Evolutionary conservation across 2,797 vertebrate genomes (phyloP).

Genomic region (Gymnocypris eckloni): DNA sequence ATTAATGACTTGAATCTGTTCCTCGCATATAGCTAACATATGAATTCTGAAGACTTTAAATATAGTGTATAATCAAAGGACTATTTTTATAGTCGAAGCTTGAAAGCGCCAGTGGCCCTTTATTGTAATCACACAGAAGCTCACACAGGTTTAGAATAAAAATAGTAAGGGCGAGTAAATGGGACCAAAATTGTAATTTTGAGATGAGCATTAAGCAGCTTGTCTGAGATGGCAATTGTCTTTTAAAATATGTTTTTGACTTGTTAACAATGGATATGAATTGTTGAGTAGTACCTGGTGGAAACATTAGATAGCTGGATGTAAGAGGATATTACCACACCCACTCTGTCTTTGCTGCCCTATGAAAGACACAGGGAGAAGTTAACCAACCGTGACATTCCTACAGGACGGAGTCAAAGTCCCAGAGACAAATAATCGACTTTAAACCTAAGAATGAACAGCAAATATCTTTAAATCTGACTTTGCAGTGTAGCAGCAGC

Average conservation of each 20-base stretch:
- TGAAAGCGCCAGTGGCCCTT: neutral
- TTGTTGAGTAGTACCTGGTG: conserved; percentile 82
- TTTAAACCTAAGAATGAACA: neutral
- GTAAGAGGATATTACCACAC: conserved; percentile 90
- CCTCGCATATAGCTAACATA: neutral
- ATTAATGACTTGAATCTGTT: neutral
- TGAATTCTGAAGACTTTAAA: neutral
- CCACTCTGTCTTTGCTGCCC: conserved; percentile 88
- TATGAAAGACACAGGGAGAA: conserved; percentile 64
- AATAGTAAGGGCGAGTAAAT: neutral
- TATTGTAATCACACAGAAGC: neutral
- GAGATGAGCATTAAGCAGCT: neutral
- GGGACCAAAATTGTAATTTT: neutral
- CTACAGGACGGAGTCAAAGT: neutral
- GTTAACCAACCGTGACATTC: conserved; percentile 10
- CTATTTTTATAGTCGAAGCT: neutral
- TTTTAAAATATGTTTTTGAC: conserved; percentile 16
- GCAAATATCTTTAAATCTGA: conserved; percentile 64
- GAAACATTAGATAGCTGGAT: conserved; percentile 88
- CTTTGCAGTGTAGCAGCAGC: conserved; percentile 90
- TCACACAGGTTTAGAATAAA: neutral
- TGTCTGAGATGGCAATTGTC: neutral
- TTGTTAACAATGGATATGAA: conserved; percentile 24
- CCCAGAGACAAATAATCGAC: neutral
- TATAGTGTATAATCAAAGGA: neutral